Percentiles rank a stretch among this genome's conserved stretches.
Evolutionary conservation across 1,140 invertebrate species (phyloP).

Genomic region (Drosophila sp.): DNA sequence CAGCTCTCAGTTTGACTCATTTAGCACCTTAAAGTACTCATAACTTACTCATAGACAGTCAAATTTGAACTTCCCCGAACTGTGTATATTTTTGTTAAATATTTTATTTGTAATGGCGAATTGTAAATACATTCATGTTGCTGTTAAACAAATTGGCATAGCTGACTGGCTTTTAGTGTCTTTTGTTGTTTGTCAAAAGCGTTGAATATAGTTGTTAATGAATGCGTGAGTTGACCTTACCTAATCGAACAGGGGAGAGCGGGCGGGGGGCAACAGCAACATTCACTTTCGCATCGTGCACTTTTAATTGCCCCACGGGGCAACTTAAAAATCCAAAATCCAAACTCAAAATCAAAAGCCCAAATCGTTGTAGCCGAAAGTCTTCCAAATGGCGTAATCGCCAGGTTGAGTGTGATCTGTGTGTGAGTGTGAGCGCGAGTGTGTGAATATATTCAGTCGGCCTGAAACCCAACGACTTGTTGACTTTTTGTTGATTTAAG

Average conservation of each 20-base stretch:
- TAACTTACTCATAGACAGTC: constrained; percentile 25
- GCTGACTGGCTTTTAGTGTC: constrained; percentile 25
- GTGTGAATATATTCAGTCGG: constrained; percentile 34
- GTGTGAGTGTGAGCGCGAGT: constrained; percentile 15
- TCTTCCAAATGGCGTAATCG: constrained; percentile 46
- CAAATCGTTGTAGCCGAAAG: constrained; percentile 25
- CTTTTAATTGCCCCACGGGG: constrained; percentile 75
- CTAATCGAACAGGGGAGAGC: constrained; percentile 43
- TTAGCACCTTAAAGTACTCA: constrained; percentile 40
- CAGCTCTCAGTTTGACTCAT: constrained; percentile 13
- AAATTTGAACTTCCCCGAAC: constrained; percentile 7
- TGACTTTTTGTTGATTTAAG: constrained; percentile 68
- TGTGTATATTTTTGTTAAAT: constrained; percentile 9
- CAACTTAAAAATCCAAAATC: constrained; percentile 41
- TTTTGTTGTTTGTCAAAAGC: constrained; percentile 26
- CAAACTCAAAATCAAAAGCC: constrained; percentile 46
- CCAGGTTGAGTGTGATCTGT: background rate
- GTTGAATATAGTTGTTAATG: constrained; percentile 36
- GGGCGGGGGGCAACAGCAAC: constrained; percentile 33
- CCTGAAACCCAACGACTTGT: constrained; percentile 30
- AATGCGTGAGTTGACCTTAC: constrained; percentile 66
- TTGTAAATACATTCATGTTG: constrained; percentile 47
- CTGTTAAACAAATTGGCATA: constrained; percentile 44
- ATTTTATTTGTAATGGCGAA: constrained; percentile 26
- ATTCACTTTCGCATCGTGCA: constrained; percentile 78